Evolutionary conservation across 2,113 vertebrate genomes (phyloP), one percentile per base, ranked within the genome.

Genomic region (Oreotrochilus melanogaster): DNA sequence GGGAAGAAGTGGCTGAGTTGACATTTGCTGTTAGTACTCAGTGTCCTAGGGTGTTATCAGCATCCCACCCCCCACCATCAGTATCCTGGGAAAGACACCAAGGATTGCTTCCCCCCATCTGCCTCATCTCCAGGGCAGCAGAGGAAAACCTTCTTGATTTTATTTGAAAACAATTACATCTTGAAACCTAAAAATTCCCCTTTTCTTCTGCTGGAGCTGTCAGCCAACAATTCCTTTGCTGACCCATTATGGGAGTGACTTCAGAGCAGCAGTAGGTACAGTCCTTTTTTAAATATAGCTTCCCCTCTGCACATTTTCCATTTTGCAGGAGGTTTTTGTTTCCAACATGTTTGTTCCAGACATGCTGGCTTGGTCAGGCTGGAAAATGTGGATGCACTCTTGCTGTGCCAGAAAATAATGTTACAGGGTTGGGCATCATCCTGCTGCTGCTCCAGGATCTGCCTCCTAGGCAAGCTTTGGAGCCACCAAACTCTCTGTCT

Each of bases 271-370:
- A 66, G 94, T 80, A 80, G 79, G 91, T 95, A 72, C 92, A 2
- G 5, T 62, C 75, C 64, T 43, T 94, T 86, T 86, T 90, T 90
- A 88, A 94, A 97, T 88, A 94, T 88, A 96, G 92, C 88, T 86
- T 51, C 43, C 73, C 30, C 45, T 79, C 78, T 39, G 33, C 51
- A 66, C 24, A 50, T 93, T 94, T 94, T 86, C 92, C 88, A 50
- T 86, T 90, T 89, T 86, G 58, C 71, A 80, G 78, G 31, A 88
- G 47, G 51, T n/a, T 95, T 93, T 96, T 90, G 76, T 90, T 96
- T 95, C 89, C 96, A 86, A 71, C 81, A 60, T 8, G 0, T 95
- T 95, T 96, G 82, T 92, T 96, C 73, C 88, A 67, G 47, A 78
- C 50, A 71, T 67, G 43, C 69, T 64, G 80, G 28, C 56, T 91